Evolutionary conservation across 1,140 invertebrate genomes (phyloP), one percentile per base, ranked within the genome.

Genomic region (Nylanderia fulva): DNA sequence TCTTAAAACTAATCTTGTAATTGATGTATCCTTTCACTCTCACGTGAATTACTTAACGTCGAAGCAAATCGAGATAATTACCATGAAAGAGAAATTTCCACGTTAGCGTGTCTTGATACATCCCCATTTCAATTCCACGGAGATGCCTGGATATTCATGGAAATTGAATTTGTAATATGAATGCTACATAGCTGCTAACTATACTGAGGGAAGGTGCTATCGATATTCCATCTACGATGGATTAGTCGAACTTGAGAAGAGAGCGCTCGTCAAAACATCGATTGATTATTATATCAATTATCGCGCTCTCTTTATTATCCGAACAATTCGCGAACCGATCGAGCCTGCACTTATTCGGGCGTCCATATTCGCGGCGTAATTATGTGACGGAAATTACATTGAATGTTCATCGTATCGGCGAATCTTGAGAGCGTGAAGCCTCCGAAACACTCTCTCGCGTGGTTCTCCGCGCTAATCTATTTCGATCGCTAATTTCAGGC

Each of bases 401-500:
- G 36, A 71, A 72, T 72, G 54, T 45, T 82, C 66, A 33, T 60
- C 27, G 66, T 33, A 33, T 33, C 18, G 68, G 27, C 77, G 36
- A 60, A 45, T 82, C 77, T 82, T 82, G 77, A 82, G 33, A 80
- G 63, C 36, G 42, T n/a, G 52, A 7, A 36, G 52, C 52, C 18
- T 42, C 24, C 52, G 48, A 71, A 69, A 71, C 66, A 33, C 52
- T 56, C 52, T 56, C 36, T 52, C 33, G 64, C 56, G 45, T 74
- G 72, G 71, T 74, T 69, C 54, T 84, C 77, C 79, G 72, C 61
- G 86, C 82, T 75, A 91, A 89, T 88, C 90, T 89, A 91, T 91
- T 87, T 88, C 74, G 88, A 90, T 87, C 84, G 84, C 85, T 85
- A 91, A 91, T 91, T 90, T 91, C 85, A n/a, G 84, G 33, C 90